A percentile compares a stretch with the other conserved stretches of the same genome.
Conservation (phyloP, 2,113 vertebrate species). For the Accipiter virgatus region DNA sequence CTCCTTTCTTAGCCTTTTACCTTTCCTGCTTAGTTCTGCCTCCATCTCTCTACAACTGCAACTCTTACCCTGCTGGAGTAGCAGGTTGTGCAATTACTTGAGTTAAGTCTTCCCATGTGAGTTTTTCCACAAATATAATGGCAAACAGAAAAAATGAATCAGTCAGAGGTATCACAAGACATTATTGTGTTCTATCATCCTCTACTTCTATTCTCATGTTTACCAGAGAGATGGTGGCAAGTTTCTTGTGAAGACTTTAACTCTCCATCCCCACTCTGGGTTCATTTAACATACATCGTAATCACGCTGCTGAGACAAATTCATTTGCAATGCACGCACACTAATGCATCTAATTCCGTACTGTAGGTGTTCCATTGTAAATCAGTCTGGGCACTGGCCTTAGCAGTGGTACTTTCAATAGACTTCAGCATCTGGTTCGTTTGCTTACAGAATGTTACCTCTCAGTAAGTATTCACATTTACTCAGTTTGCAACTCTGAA, state of each 20-base stretch:
- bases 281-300: constrained; percentile 46
- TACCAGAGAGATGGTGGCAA: neutral
- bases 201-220: constrained; percentile 11
- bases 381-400: neutral
- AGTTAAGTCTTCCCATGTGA: neutral
- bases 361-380: constrained; percentile 29
- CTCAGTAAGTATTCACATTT: neutral
- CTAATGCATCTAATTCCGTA: constrained; percentile 46
- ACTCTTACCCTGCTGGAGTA: neutral
- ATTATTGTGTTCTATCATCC: neutral
- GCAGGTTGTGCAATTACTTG: neutral
- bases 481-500: neutral
- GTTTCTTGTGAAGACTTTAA: constrained; percentile 24
- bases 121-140: neutral
- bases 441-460: neutral
- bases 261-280: neutral
- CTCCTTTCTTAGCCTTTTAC: neutral
- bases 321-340: constrained; percentile 21
- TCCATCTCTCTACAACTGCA: neutral
- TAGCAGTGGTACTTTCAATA: neutral
- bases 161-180: neutral
- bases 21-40: neutral
- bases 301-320: constrained; percentile 14
- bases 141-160: neutral
- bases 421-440: neutral